Percentiles rank a stretch among this genome's conserved stretches.
phyloP scores from a whole-genome alignment of 1,140 invertebrate genomes.

The Brachionus sp. region DNA sequence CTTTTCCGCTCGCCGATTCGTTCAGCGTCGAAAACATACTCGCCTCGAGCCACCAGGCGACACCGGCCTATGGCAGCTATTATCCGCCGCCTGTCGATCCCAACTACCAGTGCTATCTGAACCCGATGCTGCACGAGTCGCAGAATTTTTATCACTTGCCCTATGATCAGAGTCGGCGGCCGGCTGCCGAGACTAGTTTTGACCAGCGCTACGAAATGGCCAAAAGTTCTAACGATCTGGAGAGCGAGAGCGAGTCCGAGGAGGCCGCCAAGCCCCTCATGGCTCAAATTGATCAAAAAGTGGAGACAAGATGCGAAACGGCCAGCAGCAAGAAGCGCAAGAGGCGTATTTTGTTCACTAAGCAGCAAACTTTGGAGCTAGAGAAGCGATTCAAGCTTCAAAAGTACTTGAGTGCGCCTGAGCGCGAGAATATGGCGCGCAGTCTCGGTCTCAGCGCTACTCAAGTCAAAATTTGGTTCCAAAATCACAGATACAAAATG shows the following conservation, averaged over 20 bases:
- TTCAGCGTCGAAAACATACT: not conserved
- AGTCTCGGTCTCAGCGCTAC: slow-evolving; percentile 87
- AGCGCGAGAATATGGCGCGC: slow-evolving; percentile 87
- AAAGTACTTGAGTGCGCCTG: slow-evolving; percentile 87
- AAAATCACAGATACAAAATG: slow-evolving; percentile 69
- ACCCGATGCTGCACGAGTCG: not conserved
- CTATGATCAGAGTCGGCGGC: not conserved
- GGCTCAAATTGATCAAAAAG: not conserved
- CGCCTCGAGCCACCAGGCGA: not conserved
- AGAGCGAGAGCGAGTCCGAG: not conserved
- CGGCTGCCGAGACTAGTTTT: not conserved
- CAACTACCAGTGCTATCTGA: not conserved
- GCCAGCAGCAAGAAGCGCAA: slow-evolving; percentile 71
- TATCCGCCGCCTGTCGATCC: not conserved
- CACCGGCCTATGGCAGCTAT: not conserved
- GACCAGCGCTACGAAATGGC: not conserved
- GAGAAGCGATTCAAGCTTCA: slow-evolving; percentile 93
- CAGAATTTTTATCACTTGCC: not conserved
- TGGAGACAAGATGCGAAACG: not conserved
- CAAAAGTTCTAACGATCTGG: not conserved
- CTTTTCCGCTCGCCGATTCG: not conserved
- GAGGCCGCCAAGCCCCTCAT: not conserved
- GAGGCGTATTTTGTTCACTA: slow-evolving; percentile 93
- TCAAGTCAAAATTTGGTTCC: slow-evolving; percentile 98
- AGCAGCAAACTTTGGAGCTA: slow-evolving; percentile 90